Percentiles rank a stretch among this genome's conserved stretches.
phyloP scores from a whole-genome alignment of 2,113 vertebrate genomes.

The Hiodon alosoides region DNA sequence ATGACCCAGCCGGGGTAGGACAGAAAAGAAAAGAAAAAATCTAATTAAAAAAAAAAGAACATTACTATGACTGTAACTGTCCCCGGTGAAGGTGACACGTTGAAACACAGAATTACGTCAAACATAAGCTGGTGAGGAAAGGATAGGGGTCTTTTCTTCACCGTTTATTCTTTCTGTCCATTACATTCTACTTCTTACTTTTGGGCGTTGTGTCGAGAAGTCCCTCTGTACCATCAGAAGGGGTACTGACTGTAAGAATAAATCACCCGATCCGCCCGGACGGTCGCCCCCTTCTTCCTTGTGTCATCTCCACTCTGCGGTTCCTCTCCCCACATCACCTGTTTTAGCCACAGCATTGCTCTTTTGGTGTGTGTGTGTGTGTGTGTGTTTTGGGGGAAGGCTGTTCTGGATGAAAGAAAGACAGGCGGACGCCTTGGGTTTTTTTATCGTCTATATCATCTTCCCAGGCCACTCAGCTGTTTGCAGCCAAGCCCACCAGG shows the following conservation, averaged over 20 bases:
- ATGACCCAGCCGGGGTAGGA: neutral
- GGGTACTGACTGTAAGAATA: neutral
- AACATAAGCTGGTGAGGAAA: neutral
- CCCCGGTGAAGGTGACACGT: neutral
- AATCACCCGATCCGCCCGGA: neutral
- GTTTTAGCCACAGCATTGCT: slow-evolving; percentile 21
- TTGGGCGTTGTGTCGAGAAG: too few species aligned
- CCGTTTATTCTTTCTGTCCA: neutral
- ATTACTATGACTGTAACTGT: neutral
- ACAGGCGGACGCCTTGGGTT: neutral
- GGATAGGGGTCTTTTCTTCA: neutral
- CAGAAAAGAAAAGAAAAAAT: neutral
- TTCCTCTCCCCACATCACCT: neutral
- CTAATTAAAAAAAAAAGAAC: slow-evolving; percentile 9
- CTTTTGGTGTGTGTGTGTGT: neutral
- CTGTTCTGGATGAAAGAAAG: neutral
- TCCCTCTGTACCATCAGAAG: too few species aligned
- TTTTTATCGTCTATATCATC: slow-evolving; percentile 1
- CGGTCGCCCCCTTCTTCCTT: too few species aligned
- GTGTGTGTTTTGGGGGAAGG: too few species aligned
- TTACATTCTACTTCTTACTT: too few species aligned
- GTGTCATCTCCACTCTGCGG: neutral
- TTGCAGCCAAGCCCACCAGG: neutral
- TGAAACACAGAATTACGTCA: neutral
- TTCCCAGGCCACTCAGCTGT: neutral